Evolutionary conservation across 2,797 vertebrate species (phyloP), one percentile per base, ranked within the genome.

Genomic region (Rhodeus uyekii): DNA sequence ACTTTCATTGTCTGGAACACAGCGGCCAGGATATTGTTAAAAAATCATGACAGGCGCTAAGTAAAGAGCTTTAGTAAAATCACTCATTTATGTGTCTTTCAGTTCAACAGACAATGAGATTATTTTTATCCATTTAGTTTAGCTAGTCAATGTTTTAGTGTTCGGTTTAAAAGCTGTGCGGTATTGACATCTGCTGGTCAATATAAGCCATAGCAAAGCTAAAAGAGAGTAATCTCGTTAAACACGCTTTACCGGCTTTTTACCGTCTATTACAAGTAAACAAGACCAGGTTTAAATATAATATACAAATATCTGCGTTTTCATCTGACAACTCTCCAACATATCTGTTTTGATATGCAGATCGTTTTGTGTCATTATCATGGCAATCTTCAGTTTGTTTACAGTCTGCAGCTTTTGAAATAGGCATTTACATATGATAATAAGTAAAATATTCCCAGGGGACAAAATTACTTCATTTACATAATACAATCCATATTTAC

Each of bases 101-200:
- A 24, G 13, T 74, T 74, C 34, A 38, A 16, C 14, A 58, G 14
- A 18, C 8, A 5, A 18, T 48, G 18, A 12, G 39, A 39, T n/a
- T n/a, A 3, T 39, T 60, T 18, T 0, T 13, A 55, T 55, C 8
- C 0, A 7, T 19, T 72, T 60, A 61, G 9, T 76, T 61, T 44
- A 4, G n/a, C n/a, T n/a, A n/a, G 14, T 38, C 34, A 36, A 74
- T 39, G 1, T 16, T 29, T 69, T 19, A 18, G 38, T 24, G 4
- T 69, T 39, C 7, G 22, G 18, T 32, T 29, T 14, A 44, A 67
- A 44, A 24, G 27, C 5, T 42, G 63, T 76, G 64, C 42, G 32
- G 53, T 48, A 24, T 42, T 76, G 83, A 60, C 83, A 63, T 53
- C 83, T 84, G 72, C 36, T 81, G 83, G 78, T 80, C 83, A 71